Evolutionary conservation across 1,140 invertebrate genomes (phyloP), one percentile per base, ranked within the genome.

Genomic region (Yoshiicerus persimilis): DNA sequence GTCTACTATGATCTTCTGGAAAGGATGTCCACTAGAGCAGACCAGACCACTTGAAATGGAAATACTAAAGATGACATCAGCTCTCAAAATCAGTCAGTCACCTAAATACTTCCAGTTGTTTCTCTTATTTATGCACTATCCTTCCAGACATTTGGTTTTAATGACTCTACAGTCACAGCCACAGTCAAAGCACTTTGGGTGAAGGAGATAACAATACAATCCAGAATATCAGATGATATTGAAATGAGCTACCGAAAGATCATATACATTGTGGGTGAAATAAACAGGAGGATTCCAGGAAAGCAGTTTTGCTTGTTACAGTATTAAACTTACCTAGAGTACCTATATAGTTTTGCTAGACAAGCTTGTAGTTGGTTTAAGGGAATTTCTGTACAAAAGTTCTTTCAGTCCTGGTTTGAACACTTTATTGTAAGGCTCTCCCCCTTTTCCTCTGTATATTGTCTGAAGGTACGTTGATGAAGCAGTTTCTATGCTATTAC

Each of bases 11-110:
- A 47, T 11, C 13, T 20, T 1, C 4, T 16, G 13, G 20, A 56
- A 56, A 56, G 47, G 47, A 56, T 56, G 47, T 56, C n/a, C 47
- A 56, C 20, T n/a, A n/a, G 47, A 56, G 3, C 47, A 32, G 25
- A 27, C 4, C 11, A 11, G 38, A 66, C 39, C 56, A 64, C 80
- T 34, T 32, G 47, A 86, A 27, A 86, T 86, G 84, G 84, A 86
- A 62, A 64, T 86, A n/a, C n/a, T n/a, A 27, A 66, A 84, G 41
- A 84, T 47, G 38, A 84, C 75, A 80, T 80, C 34, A 80, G 75
- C 75, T 80, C n/a, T n/a, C n/a, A n/a, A n/a, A n/a, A n/a, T n/a
- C 4, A 70, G 64, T 30, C 27, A 70, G 23, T 30, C 47, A 56
- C 20, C 47, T 16, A 56, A n/a, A 5, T 70, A 80, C 20, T 80